Evolutionary conservation across 2,888 invertebrate species (phyloP), one percentile per base, ranked within the genome.

Genomic region (Apotomis betuletana): DNA sequence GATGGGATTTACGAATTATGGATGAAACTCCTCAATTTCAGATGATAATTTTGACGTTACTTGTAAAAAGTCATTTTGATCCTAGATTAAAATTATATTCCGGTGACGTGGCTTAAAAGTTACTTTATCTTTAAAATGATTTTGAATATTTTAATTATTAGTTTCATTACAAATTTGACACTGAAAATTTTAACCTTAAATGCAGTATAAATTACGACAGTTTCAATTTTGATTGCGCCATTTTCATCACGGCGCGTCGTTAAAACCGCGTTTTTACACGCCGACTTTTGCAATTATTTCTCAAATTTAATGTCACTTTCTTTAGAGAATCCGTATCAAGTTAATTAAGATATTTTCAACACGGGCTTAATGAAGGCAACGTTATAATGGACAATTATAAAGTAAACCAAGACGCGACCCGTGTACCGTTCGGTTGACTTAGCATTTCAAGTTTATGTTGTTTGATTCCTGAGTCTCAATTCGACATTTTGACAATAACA

Each of bases 381-480:
- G 27, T 63, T 57, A 62, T 71, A 67, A 67, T 71, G 67, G 44
- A 36, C 51, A 27, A 41, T 71, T 71, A 57, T 27, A 49, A 71
- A 67, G 71, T 71, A 71, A 71, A 71, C 71, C 71, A 62, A 71
- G 71, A n/a, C 71, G 36, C 67, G 71, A 71, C 71, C 71, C 36
- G 55, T 4, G 71, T 71, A 67, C 67, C 71, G 71, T 62, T 70
- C 10, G 9, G 49, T 49, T 58, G 57, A 57, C 57, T 67, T 41
- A 27, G 41, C 36, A 27, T 67, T 70, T 60, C 51, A 49, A 44
- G 54, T 71, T 67, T 69, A 68, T 44, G 59, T 3, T 61, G 51
- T 62, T n/a, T n/a, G 51, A 61, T 58, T 41, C 41, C 51, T 5
- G 55, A 13, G n/a, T 67, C 36, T 58, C 58, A 49, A 67, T 41